phyloP scores from a whole-genome alignment of 2,888 invertebrate species.

The Hemithea aestivaria region DNA sequence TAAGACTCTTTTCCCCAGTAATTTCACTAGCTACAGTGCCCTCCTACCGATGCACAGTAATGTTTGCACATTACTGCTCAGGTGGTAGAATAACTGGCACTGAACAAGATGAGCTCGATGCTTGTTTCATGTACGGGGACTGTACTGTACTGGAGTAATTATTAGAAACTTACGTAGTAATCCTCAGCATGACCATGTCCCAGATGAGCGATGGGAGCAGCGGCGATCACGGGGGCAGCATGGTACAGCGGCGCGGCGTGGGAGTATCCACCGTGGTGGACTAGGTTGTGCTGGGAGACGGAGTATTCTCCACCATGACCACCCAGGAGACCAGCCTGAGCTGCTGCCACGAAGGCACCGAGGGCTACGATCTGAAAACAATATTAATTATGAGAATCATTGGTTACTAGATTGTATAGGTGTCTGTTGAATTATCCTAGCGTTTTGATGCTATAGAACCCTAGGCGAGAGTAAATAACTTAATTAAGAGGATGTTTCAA shows the following conservation, averaged over 20 bases:
- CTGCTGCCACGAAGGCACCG: slow-evolving; percentile 59
- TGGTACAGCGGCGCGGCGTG: slow-evolving; percentile 33
- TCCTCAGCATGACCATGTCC: slow-evolving; percentile 45
- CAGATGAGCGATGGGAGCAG: slow-evolving; percentile 35
- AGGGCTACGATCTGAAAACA: slow-evolving; percentile 56
- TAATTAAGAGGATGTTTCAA: too few species aligned
- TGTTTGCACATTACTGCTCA: too few species aligned
- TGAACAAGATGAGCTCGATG: too few species aligned
- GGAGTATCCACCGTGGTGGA: slow-evolving; percentile 29
- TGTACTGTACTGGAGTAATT: background rate
- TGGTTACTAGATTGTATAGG: too few species aligned
- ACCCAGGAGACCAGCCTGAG: slow-evolving; percentile 71
- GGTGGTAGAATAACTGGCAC: too few species aligned
- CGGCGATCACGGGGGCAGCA: slow-evolving; percentile 34
- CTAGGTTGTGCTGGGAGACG: slow-evolving; percentile 36
- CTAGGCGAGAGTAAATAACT: too few species aligned
- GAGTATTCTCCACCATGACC: slow-evolving; percentile 34
- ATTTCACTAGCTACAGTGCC: too few species aligned
- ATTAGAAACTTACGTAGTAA: slow-evolving; percentile 46
- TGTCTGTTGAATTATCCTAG: too few species aligned
- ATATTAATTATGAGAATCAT: background rate
- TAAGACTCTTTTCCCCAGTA: too few species aligned
- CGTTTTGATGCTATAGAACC: too few species aligned
- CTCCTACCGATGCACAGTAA: too few species aligned
- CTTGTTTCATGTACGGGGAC: too few species aligned